Evolutionary conservation across 1,140 invertebrate species (phyloP), one percentile per base, ranked within the genome.

Genomic region (Lepidurus arcticus): DNA sequence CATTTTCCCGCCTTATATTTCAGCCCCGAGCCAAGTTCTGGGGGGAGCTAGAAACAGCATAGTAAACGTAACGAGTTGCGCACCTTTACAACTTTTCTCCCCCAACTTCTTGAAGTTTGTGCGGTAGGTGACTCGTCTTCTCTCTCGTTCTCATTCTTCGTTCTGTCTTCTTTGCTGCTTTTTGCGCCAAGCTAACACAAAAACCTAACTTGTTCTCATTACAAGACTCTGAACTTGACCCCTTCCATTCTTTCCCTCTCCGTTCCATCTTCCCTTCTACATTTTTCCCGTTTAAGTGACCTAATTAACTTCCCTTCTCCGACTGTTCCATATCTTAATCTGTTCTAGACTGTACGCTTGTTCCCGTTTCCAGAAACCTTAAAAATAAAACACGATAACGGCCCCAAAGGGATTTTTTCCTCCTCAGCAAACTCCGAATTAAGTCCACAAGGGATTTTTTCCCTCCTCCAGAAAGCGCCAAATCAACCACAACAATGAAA

Each of bases 1-100:
- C 53, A 65, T 65, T 65, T 65, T 65, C 53, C 53, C 53, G 53
- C 53, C 53, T 65, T 65, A 21, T 13, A 65, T 65, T 65, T 65
- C 53, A 65, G 53, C 53, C 34, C 34, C 34, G 34, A 65, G 8
- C 53, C 53, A 7, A 65, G 21, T 65, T 34, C 34, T 34, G 34
- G 34, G 34, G 34, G 34, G 34, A 34, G 4, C 3, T 34, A 34
- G 34, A 34, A 34, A 34, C 34, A 34, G 34, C 34, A 7, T 65
- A n/a, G 53, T 21, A 65, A 65, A 16, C 53, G 9, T 21, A 16
- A 65, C 53, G 4, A 16, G 34, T 34, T 34, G 34, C 34, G 34
- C 34, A 34, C 53, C 21, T 65, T 65, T 65, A 65, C 53, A 65
- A 65, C 53, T 9, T 65, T 13, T 65, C 8, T 65, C 13, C 53